phyloP scores from a whole-genome alignment of 2,888 invertebrate species.

The Orthosia gothica region DNA sequence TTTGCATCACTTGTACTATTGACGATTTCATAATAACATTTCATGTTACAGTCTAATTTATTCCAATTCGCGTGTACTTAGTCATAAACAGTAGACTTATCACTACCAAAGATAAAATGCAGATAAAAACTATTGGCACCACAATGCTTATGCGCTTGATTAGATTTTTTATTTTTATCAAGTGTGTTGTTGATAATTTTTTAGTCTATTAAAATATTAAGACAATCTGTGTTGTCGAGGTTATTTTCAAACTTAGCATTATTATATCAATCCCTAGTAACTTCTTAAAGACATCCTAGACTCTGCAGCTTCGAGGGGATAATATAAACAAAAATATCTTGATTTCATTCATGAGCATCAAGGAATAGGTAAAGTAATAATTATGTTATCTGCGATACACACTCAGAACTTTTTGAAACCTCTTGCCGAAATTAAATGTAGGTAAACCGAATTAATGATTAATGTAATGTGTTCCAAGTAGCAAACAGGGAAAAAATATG shows the following conservation, averaged over 20 bases:
- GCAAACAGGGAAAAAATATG: slow-evolving; percentile 11
- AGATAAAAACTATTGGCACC: slow-evolving; percentile 34
- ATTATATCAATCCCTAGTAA: not conserved
- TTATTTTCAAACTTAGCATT: not conserved
- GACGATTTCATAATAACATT: slow-evolving; percentile 7
- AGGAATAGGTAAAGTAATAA: too few relatives aligned
- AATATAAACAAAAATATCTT: too few relatives aligned
- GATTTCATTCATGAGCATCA: not conserved
- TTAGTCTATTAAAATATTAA: slow-evolving; percentile 6
- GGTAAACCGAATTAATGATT: not conserved
- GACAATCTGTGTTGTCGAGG: not conserved
- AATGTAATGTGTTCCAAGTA: slow-evolving; percentile 31
- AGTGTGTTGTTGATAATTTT: not conserved
- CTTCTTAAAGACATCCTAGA: not conserved
- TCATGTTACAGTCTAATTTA: not conserved
- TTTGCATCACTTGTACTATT: not conserved
- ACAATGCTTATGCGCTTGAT: slow-evolving; percentile 33
- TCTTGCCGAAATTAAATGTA: not conserved
- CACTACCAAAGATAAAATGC: slow-evolving; percentile 40
- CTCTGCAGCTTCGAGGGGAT: too few relatives aligned
- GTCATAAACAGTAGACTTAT: slow-evolving; percentile 43
- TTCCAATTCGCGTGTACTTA: slow-evolving; percentile 14
- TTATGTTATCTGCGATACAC: not conserved
- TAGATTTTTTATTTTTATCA: slow-evolving; percentile 38
- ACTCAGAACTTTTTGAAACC: not conserved